A percentile compares a stretch with the other conserved stretches of the same genome.
phyloP scores from a whole-genome alignment of 2,113 vertebrate genomes.

The Bubo scandiacus region DNA sequence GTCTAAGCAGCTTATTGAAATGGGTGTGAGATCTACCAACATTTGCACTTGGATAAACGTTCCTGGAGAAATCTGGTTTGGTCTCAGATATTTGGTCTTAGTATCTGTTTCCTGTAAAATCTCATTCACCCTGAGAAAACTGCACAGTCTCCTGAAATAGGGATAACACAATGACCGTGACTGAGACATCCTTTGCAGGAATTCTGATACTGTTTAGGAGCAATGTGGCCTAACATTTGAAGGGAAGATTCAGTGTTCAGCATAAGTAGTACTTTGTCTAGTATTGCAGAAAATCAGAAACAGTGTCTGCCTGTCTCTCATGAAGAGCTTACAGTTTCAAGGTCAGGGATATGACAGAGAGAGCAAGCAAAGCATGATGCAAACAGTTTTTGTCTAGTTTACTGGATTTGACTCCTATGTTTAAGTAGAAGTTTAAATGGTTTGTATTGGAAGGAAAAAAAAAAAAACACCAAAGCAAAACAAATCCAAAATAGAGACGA shows the following conservation, averaged over 20 bases:
- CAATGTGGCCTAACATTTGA: not conserved
- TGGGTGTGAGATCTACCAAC: not conserved
- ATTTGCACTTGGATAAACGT: not conserved
- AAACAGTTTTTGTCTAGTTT: not conserved
- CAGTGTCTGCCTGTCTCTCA: not conserved
- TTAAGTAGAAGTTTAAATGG: not conserved
- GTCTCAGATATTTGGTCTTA: not conserved
- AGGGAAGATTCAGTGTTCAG: not conserved
- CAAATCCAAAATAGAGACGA: not conserved
- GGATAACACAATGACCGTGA: not conserved
- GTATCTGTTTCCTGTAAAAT: not conserved
- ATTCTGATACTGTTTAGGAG: not conserved
- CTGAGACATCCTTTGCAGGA: not conserved
- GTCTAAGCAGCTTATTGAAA: not conserved
- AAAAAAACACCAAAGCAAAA: not conserved
- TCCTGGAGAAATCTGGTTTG: not conserved
- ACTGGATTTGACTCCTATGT: not conserved
- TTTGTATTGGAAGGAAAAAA: not conserved
- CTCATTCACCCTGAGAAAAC: rapidly evolving
- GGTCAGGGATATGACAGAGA: not conserved
- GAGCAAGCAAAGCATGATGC: not conserved
- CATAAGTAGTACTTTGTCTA: not conserved
- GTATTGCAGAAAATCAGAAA: not conserved
- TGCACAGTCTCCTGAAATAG: not conserved
- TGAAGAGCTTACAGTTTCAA: not conserved